Percentiles rank a stretch among this genome's conserved stretches.
Conservation (phyloP, 2,113 vertebrate genomes). For the Entomyzon cyanotis region DNA sequence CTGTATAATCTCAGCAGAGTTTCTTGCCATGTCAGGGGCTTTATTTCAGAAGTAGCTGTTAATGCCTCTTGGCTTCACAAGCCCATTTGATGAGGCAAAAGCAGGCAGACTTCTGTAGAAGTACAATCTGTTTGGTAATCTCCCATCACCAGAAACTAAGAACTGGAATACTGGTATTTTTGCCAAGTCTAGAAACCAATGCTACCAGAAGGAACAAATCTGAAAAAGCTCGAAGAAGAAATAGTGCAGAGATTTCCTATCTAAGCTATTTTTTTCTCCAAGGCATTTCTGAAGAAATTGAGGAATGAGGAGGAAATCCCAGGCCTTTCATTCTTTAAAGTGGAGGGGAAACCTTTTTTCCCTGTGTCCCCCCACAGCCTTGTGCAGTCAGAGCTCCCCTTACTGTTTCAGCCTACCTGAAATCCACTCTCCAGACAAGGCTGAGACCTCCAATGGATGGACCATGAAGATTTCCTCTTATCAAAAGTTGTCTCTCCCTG, state of each 20-base stretch:
- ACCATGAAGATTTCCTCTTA: neutral
- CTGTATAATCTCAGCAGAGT: neutral
- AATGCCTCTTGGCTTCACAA: neutral
- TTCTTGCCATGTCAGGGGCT: neutral
- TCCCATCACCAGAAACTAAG: neutral
- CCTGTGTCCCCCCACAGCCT: accelerated
- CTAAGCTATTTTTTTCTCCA: neutral
- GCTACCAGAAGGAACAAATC: neutral
- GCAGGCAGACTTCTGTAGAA: neutral
- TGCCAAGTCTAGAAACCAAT: neutral
- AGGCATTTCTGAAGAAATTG: neutral
- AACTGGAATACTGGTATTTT: neutral
- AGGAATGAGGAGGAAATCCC: neutral
- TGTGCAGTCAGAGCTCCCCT: neutral
- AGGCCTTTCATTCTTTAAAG: neutral
- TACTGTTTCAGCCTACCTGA: neutral
- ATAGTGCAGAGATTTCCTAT: neutral
- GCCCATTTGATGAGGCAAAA: neutral
- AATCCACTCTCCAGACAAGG: neutral
- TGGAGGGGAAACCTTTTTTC: neutral
- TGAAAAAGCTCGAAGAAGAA: neutral
- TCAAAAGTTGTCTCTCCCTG: neutral
- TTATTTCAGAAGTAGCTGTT: constrained; percentile 31
- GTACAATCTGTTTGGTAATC: neutral
- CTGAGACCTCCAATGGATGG: neutral